A percentile compares a stretch with the other conserved stretches of the same genome.
These are phyloP conservation scores for Nasonia oneida DNA, from an alignment of 2,888 invertebrate genomes.

Conservation along the genomic window DNA sequence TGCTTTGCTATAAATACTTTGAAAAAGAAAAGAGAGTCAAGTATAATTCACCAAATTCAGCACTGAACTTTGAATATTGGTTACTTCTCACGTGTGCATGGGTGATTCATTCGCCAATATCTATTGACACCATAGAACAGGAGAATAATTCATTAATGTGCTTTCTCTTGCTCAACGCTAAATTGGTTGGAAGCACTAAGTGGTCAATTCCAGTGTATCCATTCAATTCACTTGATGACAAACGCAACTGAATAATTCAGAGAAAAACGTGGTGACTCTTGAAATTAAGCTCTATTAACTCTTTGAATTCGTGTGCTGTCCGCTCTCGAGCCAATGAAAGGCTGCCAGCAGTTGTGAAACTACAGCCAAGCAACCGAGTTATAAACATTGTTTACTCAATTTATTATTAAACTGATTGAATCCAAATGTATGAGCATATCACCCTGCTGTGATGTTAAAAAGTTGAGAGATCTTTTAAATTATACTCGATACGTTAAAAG, in stretches of 20 bases:
- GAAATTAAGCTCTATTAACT: conserved; percentile 41
- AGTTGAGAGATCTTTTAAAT: background rate
- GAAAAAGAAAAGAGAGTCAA: background rate
- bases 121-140: background rate
- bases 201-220: background rate
- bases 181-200: background rate
- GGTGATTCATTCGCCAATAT: background rate
- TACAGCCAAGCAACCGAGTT: conserved; percentile 15
- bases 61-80: background rate
- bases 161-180: background rate
- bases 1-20: background rate
- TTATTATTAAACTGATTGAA: conserved; percentile 19
- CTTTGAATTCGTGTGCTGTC: conserved; percentile 32
- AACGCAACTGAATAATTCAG: background rate
- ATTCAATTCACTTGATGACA: conserved; percentile 5
- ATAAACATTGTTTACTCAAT: conserved; percentile 13
- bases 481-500: background rate
- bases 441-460: background rate
- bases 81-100: background rate
- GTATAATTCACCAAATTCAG: background rate
- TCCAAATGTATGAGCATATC: background rate
- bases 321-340: conserved; percentile 35
- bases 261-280: conserved; percentile 16
- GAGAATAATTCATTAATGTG: background rate
- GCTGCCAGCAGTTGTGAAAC: conserved; percentile 46